A percentile compares a stretch with the other conserved stretches of the same genome.
Evolutionary conservation across 2,797 vertebrate species (phyloP).

Genomic region (Semotilus atromaculatus): DNA sequence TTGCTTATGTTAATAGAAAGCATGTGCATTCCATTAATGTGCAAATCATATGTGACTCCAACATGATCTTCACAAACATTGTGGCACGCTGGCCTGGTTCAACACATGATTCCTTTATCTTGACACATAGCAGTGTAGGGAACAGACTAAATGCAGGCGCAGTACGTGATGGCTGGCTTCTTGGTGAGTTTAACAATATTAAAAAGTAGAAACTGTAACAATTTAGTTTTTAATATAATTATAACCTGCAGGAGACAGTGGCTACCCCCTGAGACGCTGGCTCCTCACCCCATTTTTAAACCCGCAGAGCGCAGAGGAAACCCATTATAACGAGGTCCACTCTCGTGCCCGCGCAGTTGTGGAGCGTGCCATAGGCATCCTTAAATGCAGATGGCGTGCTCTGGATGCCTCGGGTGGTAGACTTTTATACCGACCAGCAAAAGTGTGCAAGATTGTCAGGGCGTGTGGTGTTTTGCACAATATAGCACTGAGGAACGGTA

Average conservation of each 20-base stretch:
- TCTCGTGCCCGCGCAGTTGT: background rate
- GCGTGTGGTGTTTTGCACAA: no score
- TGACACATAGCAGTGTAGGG: background rate
- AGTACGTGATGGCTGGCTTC: slow-evolving; percentile 35
- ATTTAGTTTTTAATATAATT: background rate
- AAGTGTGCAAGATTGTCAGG: background rate
- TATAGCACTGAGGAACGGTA: no score
- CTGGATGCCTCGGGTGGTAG: slow-evolving; percentile 7
- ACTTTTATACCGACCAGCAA: background rate
- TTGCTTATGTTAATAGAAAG: slow-evolving; percentile 33
- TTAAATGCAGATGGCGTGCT: slow-evolving; percentile 29
- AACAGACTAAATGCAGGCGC: background rate
- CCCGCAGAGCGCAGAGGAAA: slow-evolving; percentile 13
- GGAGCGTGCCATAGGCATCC: slow-evolving; percentile 12
- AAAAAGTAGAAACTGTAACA: background rate
- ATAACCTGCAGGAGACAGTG: background rate
- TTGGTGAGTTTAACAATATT: slow-evolving; percentile 5
- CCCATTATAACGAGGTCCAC: background rate
- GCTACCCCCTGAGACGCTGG: background rate
- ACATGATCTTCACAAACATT: slow-evolving; percentile 40
- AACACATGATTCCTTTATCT: slow-evolving; percentile 32
- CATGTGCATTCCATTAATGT: slow-evolving; percentile 40
- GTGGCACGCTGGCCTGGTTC: background rate
- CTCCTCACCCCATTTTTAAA: slow-evolving; percentile 4
- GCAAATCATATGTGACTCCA: slow-evolving; percentile 23